Conservation (phyloP, 2,113 vertebrate species). For the Cercocebus atys region DNA sequence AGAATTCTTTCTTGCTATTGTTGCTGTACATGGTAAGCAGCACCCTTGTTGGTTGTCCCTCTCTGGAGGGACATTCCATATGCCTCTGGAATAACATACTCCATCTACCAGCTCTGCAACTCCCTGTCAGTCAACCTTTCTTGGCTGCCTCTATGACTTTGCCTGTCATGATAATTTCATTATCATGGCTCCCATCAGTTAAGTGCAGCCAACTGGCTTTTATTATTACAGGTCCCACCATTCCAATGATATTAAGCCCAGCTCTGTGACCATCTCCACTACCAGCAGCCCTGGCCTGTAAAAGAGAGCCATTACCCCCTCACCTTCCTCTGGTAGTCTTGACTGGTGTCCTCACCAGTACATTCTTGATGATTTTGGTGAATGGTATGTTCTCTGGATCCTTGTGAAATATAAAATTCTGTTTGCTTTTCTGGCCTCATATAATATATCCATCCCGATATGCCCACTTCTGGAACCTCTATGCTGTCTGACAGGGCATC, state of each 20-base stretch:
- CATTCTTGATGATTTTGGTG: neutral
- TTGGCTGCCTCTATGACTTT: neutral
- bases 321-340: neutral
- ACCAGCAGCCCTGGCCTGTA: neutral
- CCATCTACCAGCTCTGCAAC: neutral
- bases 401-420: neutral
- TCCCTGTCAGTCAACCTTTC: neutral
- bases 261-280: neutral
- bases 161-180: neutral
- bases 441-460: neutral
- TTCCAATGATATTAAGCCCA: neutral
- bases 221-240: neutral
- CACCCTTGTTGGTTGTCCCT: neutral
- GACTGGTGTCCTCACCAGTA: neutral
- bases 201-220: neutral
- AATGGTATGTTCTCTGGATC: neutral
- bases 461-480: neutral
- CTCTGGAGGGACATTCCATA: too few relatives aligned
- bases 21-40: neutral
- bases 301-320: neutral
- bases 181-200: neutral
- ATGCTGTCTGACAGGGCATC: neutral
- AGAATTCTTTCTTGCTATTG: neutral
- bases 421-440: neutral
- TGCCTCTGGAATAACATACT: neutral